These are phyloP conservation scores for Calyptomena viridis DNA, from an alignment of 2,113 vertebrate genomes.

Conservation along the genomic window DNA sequence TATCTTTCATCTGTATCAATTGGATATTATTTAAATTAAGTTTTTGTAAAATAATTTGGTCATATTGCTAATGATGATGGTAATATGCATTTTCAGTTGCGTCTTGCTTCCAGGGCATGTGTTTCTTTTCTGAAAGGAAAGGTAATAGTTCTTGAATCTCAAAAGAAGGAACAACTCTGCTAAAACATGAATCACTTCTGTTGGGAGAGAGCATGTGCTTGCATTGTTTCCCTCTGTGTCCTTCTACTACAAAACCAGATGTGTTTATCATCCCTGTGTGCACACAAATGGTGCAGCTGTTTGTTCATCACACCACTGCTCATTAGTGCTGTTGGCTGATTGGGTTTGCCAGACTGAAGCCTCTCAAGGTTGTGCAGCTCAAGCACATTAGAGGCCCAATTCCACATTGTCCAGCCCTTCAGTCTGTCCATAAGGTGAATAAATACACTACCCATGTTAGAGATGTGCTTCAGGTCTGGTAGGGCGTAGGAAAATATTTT, in stretches of 20 bases:
- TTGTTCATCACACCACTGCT: neutral
- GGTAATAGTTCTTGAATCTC: neutral
- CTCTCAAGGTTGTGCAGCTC: neutral
- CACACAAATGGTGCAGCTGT: neutral
- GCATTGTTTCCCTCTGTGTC: neutral
- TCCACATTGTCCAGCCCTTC: neutral
- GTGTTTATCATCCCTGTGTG: neutral
- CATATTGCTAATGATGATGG: neutral
- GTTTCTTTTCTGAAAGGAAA: neutral
- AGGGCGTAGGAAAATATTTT: neutral
- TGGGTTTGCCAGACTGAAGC: neutral
- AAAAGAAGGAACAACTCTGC: neutral
- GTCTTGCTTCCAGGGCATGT: neutral
- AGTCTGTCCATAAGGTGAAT: neutral
- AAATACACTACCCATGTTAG: fast-evolving
- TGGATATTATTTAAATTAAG: neutral
- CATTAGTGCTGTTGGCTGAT: neutral
- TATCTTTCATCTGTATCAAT: neutral
- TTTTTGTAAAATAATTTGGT: neutral
- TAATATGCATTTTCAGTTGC: neutral
- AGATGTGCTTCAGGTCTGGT: neutral
- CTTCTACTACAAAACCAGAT: conserved; percentile 22
- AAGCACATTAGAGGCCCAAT: neutral
- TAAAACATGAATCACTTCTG: neutral
- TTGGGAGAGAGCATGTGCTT: neutral